Percentiles rank a stretch among this genome's conserved stretches.
Conservation (phyloP, 2,888 invertebrate species). For the Erebia palarica region DNA sequence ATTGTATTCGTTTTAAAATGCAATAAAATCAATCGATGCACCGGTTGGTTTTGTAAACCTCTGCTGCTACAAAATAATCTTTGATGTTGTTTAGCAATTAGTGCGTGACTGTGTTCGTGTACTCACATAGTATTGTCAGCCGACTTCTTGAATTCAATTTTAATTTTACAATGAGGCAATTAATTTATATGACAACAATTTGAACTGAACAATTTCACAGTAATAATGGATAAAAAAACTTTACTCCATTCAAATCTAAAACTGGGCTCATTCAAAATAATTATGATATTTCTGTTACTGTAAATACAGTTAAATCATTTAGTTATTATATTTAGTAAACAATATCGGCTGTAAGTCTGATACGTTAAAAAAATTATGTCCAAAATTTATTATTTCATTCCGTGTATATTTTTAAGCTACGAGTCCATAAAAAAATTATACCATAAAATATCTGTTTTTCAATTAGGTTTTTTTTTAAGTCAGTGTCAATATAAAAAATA, state of each 20-base stretch:
- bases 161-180: conserved; percentile 1
- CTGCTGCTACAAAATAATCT: neutral
- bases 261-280: neutral
- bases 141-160: neutral
- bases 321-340: no score
- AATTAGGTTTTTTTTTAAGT: no score
- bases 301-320: no score
- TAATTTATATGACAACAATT: neutral
- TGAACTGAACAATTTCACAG: neutral
- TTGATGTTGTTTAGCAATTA: neutral
- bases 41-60: no score
- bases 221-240: neutral
- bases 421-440: no score
- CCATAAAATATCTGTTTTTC: no score
- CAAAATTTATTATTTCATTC: no score
- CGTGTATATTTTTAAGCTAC: no score
- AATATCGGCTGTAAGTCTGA: no score
- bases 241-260: neutral
- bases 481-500: no score
- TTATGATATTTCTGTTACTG: neutral
- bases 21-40: no score
- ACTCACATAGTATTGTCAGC: conserved; percentile 7
- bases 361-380: neutral
- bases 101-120: conserved; percentile 23
- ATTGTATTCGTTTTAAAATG: no score